Base-by-base conservation (phyloP, 2,888 invertebrate species). In the Hybos culiciformis region DNA sequence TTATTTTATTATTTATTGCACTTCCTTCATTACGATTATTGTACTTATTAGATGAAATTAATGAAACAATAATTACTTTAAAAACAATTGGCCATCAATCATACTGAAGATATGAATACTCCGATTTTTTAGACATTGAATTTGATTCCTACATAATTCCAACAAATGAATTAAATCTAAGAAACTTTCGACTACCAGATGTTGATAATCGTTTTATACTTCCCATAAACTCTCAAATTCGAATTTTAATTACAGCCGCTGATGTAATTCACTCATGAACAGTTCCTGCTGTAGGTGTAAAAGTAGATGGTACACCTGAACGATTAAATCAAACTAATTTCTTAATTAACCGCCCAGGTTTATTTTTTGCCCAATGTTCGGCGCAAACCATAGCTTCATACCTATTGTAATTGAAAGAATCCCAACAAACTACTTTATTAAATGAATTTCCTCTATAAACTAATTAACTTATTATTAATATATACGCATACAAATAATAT, bases 351-450 rank as follows among this genome's bases (percentile, higher is more conserved):
- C 74, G 75, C 3, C 70, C 77, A 1, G 80, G 81, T 36, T 54
- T 81, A 59, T 78, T 72, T 64, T 83, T 67, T 65, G 81, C 82
- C 0, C 82, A 83, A 74, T 84, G 83, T 61, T 83, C 82, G 83
- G 83, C 1, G 74, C 77, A 42, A 83, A 84, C 61, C 82, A 84
- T 62, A 80, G 80, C 46, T 83, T 83, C 73, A 84, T 84, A 68
- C 83, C 81, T 24, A 81, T 83, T 72, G 70, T 73, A 46, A 62
- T 78, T 55, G 77, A 79, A 74, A 70, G 70, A 56, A 68, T 73
- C 41, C 63, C 67, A 47, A 61, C 68, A 54, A 69, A 68, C 56
- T 67, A 59, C 52, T 75, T 76, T 58, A 70, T 74, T 66, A 71
- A 71, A 59, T 75, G 73, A 74, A 67, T 75, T 63, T 50, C 53